Base-by-base conservation (phyloP, 2,113 vertebrate species). In the Dolichallabes microphthalmus region DNA sequence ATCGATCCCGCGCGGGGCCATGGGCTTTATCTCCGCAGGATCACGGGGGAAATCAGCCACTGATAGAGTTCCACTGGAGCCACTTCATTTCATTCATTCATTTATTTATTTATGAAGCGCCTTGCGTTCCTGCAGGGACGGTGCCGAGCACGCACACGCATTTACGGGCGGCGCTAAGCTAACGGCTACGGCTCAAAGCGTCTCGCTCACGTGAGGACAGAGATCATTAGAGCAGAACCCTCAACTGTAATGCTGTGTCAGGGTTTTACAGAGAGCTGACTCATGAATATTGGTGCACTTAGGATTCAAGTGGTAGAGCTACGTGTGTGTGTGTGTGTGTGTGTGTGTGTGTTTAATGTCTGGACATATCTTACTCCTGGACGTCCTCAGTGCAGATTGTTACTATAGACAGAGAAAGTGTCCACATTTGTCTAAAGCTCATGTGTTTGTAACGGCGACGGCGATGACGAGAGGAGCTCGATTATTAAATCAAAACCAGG, bases 1-100 rank as follows among this genome's bases (percentile, higher is more conserved):
- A 85, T 80, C 60, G 84, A 80, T 85, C 75, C 52, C 55, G 11
- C n/a, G n/a, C n/a, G n/a, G n/a, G 9, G 75, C 45, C 20, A 10
- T 8, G 13, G 19, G 17, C 35, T 39, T 60, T 60, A n/a, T 53
- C 22, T 35, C 64, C 30, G 14, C 14, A 68, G 64, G 32, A 35
- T 32, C 39, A 9, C 17, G 10, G 15, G 14, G 8, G 17, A 71
- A 19, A 71, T 20, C 68, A 20, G 32, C 30, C 17, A 22, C 30
- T 71, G 6, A 71, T 4, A 32, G 68, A 11, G 17, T 20, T 69
- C 32, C 20, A 7, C 2, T 17, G 27, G 64, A 68, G 64, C 4
- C 14, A 20, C 32, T 10, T 71, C 10, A 35, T 35, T 69, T 61
- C 13, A 61, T 39, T 61, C 7, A 61, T 39, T 61, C 2, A 39